These are phyloP conservation scores for Lasiurus borealis DNA, from an alignment of 2,113 vertebrate genomes.

Conservation along the genomic window DNA sequence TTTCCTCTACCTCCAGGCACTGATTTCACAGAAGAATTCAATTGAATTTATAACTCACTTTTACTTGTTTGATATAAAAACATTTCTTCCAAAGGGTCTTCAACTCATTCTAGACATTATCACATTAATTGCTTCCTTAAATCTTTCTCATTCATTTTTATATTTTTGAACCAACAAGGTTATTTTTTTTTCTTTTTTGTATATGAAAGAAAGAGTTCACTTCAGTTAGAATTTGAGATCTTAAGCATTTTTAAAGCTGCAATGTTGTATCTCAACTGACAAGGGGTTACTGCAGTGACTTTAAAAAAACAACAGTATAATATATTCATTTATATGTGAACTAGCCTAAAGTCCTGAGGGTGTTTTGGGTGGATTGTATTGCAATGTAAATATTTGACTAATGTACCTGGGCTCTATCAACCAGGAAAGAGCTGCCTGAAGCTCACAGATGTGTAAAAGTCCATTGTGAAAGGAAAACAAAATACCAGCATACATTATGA, in stretches of 20 bases:
- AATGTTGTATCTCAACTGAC: constrained; percentile 6
- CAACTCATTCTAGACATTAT: constrained; percentile 76
- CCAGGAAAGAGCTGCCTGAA: not conserved
- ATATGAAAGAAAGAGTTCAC: constrained; percentile 58
- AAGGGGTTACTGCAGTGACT: constrained; percentile 13
- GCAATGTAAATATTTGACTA: constrained; percentile 51
- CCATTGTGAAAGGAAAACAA: constrained; percentile 40
- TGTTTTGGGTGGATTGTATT: not conserved
- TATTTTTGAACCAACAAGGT: constrained; percentile 64
- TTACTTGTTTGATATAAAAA: constrained; percentile 32
- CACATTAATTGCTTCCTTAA: constrained; percentile 77
- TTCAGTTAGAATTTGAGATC: constrained; percentile 68
- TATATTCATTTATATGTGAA: constrained; percentile 50
- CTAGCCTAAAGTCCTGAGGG: not conserved
- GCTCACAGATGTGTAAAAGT: constrained; percentile 22
- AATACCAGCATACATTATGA: constrained; percentile 48
- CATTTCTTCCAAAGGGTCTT: constrained; percentile 61
- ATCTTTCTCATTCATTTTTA: constrained; percentile 79
- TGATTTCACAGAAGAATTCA: constrained; percentile 57
- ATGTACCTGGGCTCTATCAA: not conserved
- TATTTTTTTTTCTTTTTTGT: constrained; percentile 28
- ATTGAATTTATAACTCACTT: constrained; percentile 55
- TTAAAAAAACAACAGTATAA: not conserved
- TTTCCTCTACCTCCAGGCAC: not conserved
- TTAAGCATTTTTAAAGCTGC: constrained; percentile 59